These are phyloP conservation scores for Polyergus mexicanus DNA, from an alignment of 1,140 invertebrate species.

Conservation along the genomic window DNA sequence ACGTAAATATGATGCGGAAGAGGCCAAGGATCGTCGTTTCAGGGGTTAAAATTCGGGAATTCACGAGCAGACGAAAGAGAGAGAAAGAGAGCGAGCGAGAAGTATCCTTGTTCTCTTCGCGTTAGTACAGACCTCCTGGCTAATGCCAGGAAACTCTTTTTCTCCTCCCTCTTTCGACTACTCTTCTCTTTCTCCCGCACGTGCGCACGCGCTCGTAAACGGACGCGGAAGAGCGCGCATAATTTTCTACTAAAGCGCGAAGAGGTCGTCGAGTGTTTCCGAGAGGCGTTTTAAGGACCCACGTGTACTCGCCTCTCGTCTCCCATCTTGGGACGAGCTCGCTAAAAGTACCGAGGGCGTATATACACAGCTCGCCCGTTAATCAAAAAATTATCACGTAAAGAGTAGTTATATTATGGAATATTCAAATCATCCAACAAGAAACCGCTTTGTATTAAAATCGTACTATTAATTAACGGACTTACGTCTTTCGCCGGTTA, in stretches of 20 bases:
- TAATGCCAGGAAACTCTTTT: conserved; percentile 64
- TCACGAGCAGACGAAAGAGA: conserved; percentile 65
- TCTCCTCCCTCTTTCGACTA: conserved; percentile 17
- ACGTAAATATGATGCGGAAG: conserved; percentile 57
- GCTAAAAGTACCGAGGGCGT: conserved; percentile 23
- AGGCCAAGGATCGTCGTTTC: conserved; percentile 68
- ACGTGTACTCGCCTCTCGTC: conserved; percentile 40
- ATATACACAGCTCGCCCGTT: conserved; percentile 23
- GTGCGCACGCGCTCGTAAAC: conserved; percentile 81
- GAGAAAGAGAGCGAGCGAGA: conserved; percentile 56
- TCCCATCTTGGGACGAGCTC: conserved; percentile 18
- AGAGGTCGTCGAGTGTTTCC: conserved; percentile 78
- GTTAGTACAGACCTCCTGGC: conserved; percentile 53
- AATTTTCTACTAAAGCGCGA: conserved; percentile 84
- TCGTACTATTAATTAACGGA: not conserved
- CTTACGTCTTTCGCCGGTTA: no score
- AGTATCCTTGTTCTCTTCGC: conserved; percentile 31
- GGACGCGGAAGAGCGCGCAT: conserved; percentile 83
- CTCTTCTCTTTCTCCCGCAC: conserved; percentile 41
- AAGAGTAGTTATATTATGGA: not conserved
- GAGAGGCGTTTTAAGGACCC: conserved; percentile 53
- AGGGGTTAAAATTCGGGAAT: conserved; percentile 67
- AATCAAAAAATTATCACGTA: conserved; percentile 17
- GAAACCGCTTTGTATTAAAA: conserved; percentile 25
- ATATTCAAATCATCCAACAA: conserved; percentile 31